Evolutionary conservation across 2,888 invertebrate species (phyloP).

Genomic region (Oscheius sp.): DNA sequence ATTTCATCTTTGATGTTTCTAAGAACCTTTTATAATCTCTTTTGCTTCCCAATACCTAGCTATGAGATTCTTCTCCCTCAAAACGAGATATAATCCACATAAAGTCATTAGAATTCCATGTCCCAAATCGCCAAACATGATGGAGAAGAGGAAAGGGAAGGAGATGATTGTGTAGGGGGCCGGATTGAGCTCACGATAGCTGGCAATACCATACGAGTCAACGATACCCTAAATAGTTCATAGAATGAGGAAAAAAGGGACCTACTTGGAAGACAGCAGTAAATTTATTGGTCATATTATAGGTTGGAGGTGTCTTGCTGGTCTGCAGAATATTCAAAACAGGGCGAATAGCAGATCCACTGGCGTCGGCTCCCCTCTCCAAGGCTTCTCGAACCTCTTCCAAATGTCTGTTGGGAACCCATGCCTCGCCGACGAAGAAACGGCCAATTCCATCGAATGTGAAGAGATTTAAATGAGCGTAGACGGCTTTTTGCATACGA

Average conservation of each 20-base stretch:
- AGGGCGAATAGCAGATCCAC: constrained; percentile 92
- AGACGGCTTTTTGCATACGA: constrained; percentile 97
- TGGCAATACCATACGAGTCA: constrained; percentile 94
- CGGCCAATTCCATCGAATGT: constrained; percentile 99
- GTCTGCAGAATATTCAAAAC: constrained; percentile 94
- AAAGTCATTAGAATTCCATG: constrained; percentile 87
- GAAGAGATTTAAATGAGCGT: constrained; percentile 95
- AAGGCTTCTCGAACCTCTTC: constrained; percentile 91
- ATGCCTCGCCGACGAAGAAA: constrained; percentile 97
- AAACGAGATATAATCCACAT: constrained; percentile 84
- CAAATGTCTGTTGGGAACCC: constrained; percentile 87
- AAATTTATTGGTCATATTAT: constrained; percentile 94
- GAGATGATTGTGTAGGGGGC: constrained; percentile 96
- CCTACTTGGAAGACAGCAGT: constrained; percentile 83
- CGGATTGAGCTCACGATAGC: constrained; percentile 95
- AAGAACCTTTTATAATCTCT: not conserved
- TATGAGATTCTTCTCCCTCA: constrained; percentile 93
- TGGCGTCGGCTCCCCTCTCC: constrained; percentile 81
- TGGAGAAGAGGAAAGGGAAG: constrained; percentile 95
- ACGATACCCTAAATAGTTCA: constrained; percentile 79
- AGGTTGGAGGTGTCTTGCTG: constrained; percentile 88
- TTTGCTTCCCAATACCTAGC: constrained; percentile 8
- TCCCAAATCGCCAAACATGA: constrained; percentile 96
- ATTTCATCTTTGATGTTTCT: constrained; percentile 65
- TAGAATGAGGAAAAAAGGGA: not conserved